Evolutionary conservation across 2,797 vertebrate species (phyloP).

Genomic region (Chanos chanos): DNA sequence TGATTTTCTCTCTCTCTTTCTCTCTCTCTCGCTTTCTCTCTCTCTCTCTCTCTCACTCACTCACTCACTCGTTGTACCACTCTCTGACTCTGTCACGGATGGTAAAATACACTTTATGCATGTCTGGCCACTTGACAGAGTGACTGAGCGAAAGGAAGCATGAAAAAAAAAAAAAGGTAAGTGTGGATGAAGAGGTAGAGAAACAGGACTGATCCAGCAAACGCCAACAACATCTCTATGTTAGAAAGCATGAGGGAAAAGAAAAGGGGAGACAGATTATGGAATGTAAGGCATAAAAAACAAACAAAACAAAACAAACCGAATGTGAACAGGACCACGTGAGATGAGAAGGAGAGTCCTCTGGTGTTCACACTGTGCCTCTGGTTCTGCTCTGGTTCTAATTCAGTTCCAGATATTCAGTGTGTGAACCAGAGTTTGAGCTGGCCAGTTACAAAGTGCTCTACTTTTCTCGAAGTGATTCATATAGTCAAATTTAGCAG

Average conservation of each 20-base stretch:
- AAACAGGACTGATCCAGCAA: background rate
- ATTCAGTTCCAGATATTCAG: background rate
- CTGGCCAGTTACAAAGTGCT: no score
- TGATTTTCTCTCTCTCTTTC: background rate
- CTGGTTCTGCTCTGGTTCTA: background rate
- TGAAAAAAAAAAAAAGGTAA: constrained; percentile 26
- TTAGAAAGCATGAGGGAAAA: constrained; percentile 6
- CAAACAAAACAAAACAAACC: background rate
- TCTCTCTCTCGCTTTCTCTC: background rate
- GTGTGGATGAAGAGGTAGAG: no score
- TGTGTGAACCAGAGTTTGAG: background rate
- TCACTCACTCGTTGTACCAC: background rate
- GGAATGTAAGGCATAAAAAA: constrained; percentile 21
- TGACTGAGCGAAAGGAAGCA: constrained; percentile 19
- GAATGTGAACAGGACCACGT: constrained; percentile 13
- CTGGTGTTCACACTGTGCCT: background rate
- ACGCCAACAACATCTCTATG: no score
- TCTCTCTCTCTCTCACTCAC: constrained; percentile 3
- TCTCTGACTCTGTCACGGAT: constrained; percentile 18
- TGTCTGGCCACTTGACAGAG: constrained; percentile 40
- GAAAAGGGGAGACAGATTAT: constrained; percentile 12
- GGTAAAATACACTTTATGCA: constrained; percentile 18
- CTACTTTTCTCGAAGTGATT: no score
- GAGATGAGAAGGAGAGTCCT: background rate
- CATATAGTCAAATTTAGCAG: no score